Evolutionary conservation across 2,888 invertebrate genomes (phyloP).

Genomic region (Operophtera brumata): DNA sequence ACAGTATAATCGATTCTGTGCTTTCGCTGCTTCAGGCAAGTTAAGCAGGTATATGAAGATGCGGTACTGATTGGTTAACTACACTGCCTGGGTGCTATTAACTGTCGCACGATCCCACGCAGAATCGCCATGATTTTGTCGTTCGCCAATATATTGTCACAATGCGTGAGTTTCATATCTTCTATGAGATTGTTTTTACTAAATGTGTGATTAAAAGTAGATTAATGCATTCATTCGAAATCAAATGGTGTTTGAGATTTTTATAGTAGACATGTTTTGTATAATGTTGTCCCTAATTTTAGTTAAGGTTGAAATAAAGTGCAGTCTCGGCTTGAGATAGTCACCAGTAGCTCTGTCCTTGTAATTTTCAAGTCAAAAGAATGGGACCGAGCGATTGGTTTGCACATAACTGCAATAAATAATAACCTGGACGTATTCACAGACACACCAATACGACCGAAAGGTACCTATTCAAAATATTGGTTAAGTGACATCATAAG

Average conservation of each 20-base stretch:
- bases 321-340: too few relatives aligned
- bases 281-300: too few relatives aligned
- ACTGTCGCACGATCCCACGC: constrained; percentile 1
- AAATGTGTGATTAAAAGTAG: constrained; percentile 2
- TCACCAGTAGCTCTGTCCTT: too few relatives aligned
- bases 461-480: too few relatives aligned
- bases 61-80: background rate
- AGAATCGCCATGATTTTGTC: background rate
- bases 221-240: constrained; percentile 1
- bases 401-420: too few relatives aligned
- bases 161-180: constrained; percentile 8
- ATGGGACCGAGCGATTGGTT: too few relatives aligned
- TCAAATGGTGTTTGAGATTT: background rate
- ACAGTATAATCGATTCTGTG: background rate
- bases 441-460: too few relatives aligned
- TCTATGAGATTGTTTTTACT: background rate
- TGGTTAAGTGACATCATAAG: too few relatives aligned
- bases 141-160: constrained; percentile 17
- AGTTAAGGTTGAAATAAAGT: too few relatives aligned
- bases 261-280: background rate
- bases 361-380: too few relatives aligned
- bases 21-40: background rate
- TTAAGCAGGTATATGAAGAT: background rate
- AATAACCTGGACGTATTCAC: too few relatives aligned
- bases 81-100: background rate